A percentile compares a stretch with the other conserved stretches of the same genome.
These are phyloP conservation scores for Zootoca vivipara DNA, from an alignment of 2,113 vertebrate species.

Conservation along the genomic window DNA sequence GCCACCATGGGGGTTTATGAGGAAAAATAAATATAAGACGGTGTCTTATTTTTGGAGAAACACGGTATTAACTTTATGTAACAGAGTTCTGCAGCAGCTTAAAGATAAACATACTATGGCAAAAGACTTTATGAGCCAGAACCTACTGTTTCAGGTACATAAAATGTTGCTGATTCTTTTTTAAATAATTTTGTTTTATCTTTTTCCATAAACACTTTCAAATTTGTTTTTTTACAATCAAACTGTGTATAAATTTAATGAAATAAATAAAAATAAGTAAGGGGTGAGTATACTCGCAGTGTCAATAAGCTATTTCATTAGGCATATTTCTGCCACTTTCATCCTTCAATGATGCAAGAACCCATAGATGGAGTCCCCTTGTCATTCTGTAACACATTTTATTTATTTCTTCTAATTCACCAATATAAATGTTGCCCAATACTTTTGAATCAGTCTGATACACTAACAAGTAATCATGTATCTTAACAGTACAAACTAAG, in stretches of 20 bases:
- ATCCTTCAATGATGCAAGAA: background rate
- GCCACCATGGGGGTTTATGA: no score
- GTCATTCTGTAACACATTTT: background rate
- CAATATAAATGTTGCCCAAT: background rate
- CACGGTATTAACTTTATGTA: background rate
- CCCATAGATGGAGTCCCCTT: background rate
- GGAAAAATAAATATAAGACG: no score
- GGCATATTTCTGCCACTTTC: background rate
- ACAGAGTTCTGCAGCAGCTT: no score
- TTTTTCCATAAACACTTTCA: no score
- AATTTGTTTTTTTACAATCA: no score
- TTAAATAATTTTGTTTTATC: no score
- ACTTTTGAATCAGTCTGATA: background rate
- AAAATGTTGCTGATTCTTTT: background rate
- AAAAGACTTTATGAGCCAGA: background rate
- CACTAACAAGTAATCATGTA: no score
- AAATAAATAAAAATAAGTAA: no score
- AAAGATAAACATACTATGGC: background rate
- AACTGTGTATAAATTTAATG: no score
- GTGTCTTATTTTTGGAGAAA: no score
- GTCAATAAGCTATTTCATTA: background rate
- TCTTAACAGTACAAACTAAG: no score
- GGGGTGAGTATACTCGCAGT: no score
- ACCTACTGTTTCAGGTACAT: background rate
- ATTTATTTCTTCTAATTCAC: background rate